A percentile compares a stretch with the other conserved stretches of the same genome.
phyloP scores from a whole-genome alignment of 2,113 vertebrate genomes.

The Cynoglossus semilaevis region DNA sequence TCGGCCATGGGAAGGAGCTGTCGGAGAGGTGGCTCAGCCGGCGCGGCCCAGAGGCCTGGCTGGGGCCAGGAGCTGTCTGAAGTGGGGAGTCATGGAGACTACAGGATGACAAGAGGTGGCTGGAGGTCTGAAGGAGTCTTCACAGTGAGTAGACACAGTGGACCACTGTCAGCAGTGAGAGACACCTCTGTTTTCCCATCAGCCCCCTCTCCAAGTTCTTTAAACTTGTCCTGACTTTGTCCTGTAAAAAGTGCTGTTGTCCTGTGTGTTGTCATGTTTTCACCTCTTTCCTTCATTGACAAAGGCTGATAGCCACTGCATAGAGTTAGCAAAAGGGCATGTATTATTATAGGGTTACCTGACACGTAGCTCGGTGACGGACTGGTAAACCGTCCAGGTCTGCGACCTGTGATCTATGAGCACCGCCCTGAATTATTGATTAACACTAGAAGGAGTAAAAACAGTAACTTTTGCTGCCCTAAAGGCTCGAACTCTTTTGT shows the following conservation, averaged over 20 bases:
- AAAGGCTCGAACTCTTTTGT: too few relatives aligned
- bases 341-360: too few relatives aligned
- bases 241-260: too few relatives aligned
- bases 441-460: too few relatives aligned
- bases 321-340: too few relatives aligned
- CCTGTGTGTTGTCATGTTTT: background rate
- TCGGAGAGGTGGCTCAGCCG: conserved; percentile 44
- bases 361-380: too few relatives aligned
- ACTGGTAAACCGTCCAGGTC: too few relatives aligned
- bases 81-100: conserved; percentile 32
- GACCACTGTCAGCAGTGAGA: conserved; percentile 52
- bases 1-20: conserved; percentile 42
- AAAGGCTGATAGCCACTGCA: too few relatives aligned
- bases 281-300: background rate
- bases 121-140: conserved; percentile 37
- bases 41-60: conserved; percentile 19
- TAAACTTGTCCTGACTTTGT: too few relatives aligned
- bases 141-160: conserved; percentile 7
- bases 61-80: conserved; percentile 9
- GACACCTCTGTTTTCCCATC: conserved; percentile 17
- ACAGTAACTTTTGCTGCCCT: too few relatives aligned
- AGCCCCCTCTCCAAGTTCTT: conserved; percentile 2
- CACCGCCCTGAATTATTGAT: too few relatives aligned
- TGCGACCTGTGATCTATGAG: too few relatives aligned
- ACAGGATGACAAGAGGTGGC: conserved; percentile 54